phyloP scores from a whole-genome alignment of 2,113 vertebrate genomes.

The Cynoglossus semilaevis region DNA sequence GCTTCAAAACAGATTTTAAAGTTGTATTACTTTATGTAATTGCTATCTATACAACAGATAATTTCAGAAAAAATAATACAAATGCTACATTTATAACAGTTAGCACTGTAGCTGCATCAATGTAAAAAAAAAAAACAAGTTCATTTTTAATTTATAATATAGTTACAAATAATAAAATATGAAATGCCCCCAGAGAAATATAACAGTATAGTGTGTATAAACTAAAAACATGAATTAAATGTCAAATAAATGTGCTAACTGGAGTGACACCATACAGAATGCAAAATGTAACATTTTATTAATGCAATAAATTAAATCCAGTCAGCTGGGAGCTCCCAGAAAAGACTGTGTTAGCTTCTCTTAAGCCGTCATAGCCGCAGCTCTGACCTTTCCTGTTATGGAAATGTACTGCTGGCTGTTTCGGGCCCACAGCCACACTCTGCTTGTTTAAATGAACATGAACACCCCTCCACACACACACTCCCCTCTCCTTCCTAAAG shows the following conservation, averaged over 20 bases:
- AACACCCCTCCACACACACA: slow-evolving; percentile 25
- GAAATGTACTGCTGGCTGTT: slow-evolving; percentile 66
- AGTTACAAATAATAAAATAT: too few species aligned
- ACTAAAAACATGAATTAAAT: too few species aligned
- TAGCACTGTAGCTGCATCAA: too few species aligned
- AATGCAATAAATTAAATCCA: slow-evolving; percentile 26
- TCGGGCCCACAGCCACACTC: slow-evolving; percentile 50
- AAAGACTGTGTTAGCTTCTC: slow-evolving; percentile 51
- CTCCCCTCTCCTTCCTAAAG: slow-evolving; percentile 56
- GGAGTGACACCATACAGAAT: slow-evolving; percentile 26
- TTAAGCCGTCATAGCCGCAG: slow-evolving; percentile 57
- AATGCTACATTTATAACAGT: too few species aligned
- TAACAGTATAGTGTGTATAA: slow-evolving; percentile 17
- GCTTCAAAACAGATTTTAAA: too few species aligned
- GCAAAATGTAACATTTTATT: slow-evolving; percentile 31
- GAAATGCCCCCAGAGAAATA: too few species aligned
- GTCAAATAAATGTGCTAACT: too few species aligned
- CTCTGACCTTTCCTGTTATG: slow-evolving; percentile 77
- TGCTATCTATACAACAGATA: too few species aligned
- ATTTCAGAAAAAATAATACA: too few species aligned
- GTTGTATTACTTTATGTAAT: too few species aligned
- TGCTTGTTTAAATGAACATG: slow-evolving; percentile 54
- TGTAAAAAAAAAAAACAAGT: too few species aligned
- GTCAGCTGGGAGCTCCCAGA: slow-evolving; percentile 49
- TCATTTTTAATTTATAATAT: too few species aligned